Percentiles rank a stretch among this genome's conserved stretches.
Evolutionary conservation across 2,888 invertebrate species (phyloP).

Genomic region (Gerris lacustris): DNA sequence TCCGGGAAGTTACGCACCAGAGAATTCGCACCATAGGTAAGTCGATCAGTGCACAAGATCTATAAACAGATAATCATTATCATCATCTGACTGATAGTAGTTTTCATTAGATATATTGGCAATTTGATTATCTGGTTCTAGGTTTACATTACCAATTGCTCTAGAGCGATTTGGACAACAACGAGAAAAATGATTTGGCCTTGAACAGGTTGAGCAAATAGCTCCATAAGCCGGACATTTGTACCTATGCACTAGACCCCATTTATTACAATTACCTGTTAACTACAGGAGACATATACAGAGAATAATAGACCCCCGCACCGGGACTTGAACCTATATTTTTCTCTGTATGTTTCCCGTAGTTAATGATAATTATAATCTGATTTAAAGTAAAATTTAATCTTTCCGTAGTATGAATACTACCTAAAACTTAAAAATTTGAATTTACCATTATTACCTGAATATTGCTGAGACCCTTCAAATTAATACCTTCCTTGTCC

Average conservation of each 20-base stretch:
- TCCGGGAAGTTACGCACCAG: too few species aligned
- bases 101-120: neutral
- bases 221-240: neutral
- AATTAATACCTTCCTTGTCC: neutral
- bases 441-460: too few species aligned
- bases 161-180: constrained; percentile 1
- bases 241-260: neutral
- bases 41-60: neutral
- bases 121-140: neutral
- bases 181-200: neutral
- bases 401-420: too few species aligned
- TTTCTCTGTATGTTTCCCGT: too few species aligned
- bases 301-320: too few species aligned
- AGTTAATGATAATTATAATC: too few species aligned
- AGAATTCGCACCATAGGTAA: too few species aligned
- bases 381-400: too few species aligned
- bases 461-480: neutral
- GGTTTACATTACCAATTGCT: neutral
- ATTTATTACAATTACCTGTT: neutral
- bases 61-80: neutral
- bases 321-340: too few species aligned
- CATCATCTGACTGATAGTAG: neutral
- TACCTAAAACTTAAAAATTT: too few species aligned
- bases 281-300: too few species aligned
- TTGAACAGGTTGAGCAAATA: neutral